phyloP scores from a whole-genome alignment of 2,888 invertebrate genomes.

The Prenolepis imparis region DNA sequence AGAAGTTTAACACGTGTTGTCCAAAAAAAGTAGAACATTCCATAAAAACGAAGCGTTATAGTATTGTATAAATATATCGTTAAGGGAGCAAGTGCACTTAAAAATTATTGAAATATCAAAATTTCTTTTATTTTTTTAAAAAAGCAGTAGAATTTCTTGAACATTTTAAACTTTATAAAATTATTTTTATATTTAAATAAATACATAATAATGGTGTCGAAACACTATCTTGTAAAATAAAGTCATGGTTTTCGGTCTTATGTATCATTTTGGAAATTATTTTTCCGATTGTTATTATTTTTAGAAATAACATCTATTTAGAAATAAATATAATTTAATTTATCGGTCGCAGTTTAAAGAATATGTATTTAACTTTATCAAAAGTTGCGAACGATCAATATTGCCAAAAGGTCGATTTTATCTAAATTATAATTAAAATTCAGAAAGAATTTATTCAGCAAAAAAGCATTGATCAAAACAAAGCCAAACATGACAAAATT shows the following conservation, averaged over 20 bases:
- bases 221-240: neutral
- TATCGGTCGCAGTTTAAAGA: neutral
- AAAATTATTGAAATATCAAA: neutral
- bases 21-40: neutral
- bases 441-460: neutral
- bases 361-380: neutral
- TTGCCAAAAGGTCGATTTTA: neutral
- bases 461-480: neutral
- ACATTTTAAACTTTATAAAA: neutral
- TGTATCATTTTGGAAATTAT: neutral
- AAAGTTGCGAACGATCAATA: neutral
- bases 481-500: neutral
- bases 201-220: neutral
- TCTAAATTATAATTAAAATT: neutral
- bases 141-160: neutral
- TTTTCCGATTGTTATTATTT: neutral
- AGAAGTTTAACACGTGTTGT: neutral
- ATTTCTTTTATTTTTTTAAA: neutral
- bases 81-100: neutral
- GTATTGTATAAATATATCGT: neutral
- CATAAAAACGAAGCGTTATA: neutral
- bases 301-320: neutral
- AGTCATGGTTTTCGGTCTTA: neutral
- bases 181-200: neutral
- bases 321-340: neutral